Conservation (phyloP, 2,888 invertebrate genomes). For the Esperia sulphurella region DNA sequence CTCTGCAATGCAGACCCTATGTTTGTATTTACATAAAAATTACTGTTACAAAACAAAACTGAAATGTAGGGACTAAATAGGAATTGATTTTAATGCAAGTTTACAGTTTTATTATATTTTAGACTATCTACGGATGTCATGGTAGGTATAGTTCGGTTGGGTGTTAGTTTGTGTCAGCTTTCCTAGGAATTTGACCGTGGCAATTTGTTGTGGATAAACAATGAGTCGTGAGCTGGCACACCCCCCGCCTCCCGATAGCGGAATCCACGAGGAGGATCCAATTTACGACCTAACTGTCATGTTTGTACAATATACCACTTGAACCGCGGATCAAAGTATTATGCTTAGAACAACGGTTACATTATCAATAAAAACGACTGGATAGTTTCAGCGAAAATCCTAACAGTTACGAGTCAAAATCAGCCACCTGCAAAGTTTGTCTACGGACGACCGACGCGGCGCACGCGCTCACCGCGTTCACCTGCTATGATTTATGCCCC, state of each 20-base stretch:
- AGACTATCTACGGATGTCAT: conserved; percentile 14
- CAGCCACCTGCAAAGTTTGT: conserved; percentile 39
- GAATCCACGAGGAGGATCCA: conserved; percentile 52
- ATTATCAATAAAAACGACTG: conserved; percentile 3
- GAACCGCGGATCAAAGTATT: conserved; percentile 7
- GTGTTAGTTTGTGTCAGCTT: conserved; percentile 43
- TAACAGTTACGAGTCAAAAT: conserved; percentile 30
- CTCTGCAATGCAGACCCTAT: neutral
- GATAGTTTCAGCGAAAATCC: conserved; percentile 12
- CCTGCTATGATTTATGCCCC: conserved; percentile 67
- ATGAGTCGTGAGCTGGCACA: conserved; percentile 65
- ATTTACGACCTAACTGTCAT: conserved; percentile 68
- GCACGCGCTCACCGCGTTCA: conserved; percentile 60
- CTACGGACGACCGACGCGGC: conserved; percentile 35
- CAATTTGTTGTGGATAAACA: conserved; percentile 71
- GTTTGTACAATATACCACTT: conserved; percentile 29
- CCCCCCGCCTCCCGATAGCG: conserved; percentile 59
- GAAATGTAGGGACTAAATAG: too few relatives aligned
- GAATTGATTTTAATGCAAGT: too few relatives aligned
- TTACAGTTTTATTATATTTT: too few relatives aligned
- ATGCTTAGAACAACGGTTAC: conserved; percentile 2
- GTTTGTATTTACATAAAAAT: neutral
- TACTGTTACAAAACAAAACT: neutral
- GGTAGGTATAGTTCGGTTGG: conserved; percentile 19
- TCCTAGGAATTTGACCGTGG: conserved; percentile 54